Evolutionary conservation across 2,888 invertebrate genomes (phyloP).

Genomic region (Meandrusa payeni): DNA sequence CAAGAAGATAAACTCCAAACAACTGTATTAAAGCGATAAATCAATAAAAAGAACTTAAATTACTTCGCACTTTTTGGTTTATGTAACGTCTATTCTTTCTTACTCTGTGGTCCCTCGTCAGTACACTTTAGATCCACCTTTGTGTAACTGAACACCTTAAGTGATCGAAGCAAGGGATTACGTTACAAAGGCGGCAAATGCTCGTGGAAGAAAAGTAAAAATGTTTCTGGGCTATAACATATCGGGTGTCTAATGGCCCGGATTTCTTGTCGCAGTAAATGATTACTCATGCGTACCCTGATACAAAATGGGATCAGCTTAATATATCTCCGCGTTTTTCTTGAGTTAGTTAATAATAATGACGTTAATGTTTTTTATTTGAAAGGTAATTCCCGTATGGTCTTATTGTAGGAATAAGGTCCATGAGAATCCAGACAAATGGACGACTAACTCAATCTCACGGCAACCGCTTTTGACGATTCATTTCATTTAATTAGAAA

Average conservation of each 20-base stretch:
- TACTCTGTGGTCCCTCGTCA: too few species aligned
- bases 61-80: too few species aligned
- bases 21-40: too few species aligned
- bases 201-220: conserved; percentile 33
- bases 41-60: too few species aligned
- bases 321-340: conserved; percentile 8
- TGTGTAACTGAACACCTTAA: conserved; percentile 52
- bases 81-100: too few species aligned
- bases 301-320: conserved; percentile 10
- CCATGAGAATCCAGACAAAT: too few species aligned
- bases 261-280: conserved; percentile 23
- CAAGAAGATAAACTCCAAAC: too few species aligned
- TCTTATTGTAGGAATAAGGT: too few species aligned
- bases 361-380: not conserved
- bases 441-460: too few species aligned
- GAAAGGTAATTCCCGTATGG: too few species aligned
- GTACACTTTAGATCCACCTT: conserved; percentile 12
- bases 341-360: not conserved
- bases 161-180: conserved; percentile 41
- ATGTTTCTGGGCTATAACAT: conserved; percentile 32
- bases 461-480: too few species aligned
- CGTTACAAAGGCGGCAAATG: conserved; percentile 31
- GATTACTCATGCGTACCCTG: conserved; percentile 21
- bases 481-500: too few species aligned
- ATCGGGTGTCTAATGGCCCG: conserved; percentile 56